Evolutionary conservation across 2,113 vertebrate species (phyloP).

Genomic region (Theristicus caerulescens): DNA sequence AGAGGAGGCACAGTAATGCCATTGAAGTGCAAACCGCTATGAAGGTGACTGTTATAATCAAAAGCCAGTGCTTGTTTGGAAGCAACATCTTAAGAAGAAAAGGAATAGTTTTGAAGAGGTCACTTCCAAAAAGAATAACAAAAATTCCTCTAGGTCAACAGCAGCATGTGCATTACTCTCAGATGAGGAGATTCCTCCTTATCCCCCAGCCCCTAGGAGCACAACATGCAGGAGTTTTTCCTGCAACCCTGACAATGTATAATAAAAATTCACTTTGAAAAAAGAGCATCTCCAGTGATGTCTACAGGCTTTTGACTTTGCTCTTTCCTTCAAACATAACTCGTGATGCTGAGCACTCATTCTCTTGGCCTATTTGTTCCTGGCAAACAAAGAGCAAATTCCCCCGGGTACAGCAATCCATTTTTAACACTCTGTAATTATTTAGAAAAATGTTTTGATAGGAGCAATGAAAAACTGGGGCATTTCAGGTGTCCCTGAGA

Average conservation of each 20-base stretch:
- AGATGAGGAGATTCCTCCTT: not conserved
- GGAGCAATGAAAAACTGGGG: slow-evolving; percentile 41
- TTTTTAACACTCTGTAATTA: slow-evolving; percentile 64
- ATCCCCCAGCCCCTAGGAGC: not conserved
- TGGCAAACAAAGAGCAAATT: slow-evolving; percentile 61
- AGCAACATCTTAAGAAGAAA: not conserved
- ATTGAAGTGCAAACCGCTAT: not conserved
- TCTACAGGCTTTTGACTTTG: slow-evolving; percentile 60
- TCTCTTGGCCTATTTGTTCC: slow-evolving; percentile 64
- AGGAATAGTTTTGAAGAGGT: slow-evolving; percentile 7
- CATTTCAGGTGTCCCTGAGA: slow-evolving; percentile 51
- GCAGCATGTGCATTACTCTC: not conserved
- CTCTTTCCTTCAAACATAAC: slow-evolving; percentile 59
- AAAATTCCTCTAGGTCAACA: not conserved
- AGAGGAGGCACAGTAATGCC: not conserved
- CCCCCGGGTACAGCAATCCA: slow-evolving; percentile 51
- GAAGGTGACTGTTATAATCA: not conserved
- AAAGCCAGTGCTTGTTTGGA: not conserved
- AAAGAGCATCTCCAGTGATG: not conserved
- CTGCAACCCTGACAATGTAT: not conserved
- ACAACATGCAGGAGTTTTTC: not conserved
- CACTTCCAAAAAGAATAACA: slow-evolving; percentile 7
- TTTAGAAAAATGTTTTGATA: slow-evolving; percentile 62
- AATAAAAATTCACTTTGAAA: slow-evolving; percentile 20
- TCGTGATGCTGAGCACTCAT: slow-evolving; percentile 55